These are phyloP conservation scores for Lithophane semibrunnea DNA, from an alignment of 2,888 invertebrate species.

Conservation along the genomic window DNA sequence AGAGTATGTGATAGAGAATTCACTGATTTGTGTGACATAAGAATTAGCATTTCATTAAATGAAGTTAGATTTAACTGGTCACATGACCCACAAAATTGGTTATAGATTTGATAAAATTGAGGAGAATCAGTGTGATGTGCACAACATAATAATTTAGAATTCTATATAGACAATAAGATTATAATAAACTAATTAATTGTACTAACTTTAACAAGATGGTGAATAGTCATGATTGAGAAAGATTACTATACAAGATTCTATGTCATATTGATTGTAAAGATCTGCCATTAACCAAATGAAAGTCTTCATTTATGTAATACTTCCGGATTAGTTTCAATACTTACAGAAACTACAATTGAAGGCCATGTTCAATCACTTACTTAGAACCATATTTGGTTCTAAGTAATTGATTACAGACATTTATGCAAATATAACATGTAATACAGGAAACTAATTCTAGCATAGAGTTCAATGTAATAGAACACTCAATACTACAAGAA, in stretches of 20 bases:
- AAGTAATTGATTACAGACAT: not conserved
- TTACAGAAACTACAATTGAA: constrained; percentile 23
- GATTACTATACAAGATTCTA: not conserved
- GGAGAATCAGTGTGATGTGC: not conserved
- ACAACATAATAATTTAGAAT: not conserved
- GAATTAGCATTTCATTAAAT: constrained; percentile 18
- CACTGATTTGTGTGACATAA: not conserved
- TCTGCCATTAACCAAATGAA: not conserved
- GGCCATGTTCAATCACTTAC: constrained; percentile 9
- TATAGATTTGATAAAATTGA: not conserved
- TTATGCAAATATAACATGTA: not conserved
- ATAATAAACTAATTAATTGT: not conserved
- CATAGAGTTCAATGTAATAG: not conserved
- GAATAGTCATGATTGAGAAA: not conserved
- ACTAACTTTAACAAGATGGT: not conserved
- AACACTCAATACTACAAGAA: not conserved
- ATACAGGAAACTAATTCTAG: not conserved
- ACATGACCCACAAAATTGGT: constrained; percentile 36
- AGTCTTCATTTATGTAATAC: constrained; percentile 31
- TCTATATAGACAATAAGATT: not conserved
- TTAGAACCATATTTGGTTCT: not conserved
- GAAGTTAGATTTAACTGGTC: constrained; percentile 27
- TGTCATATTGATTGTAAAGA: not conserved
- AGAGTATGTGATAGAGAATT: not conserved
- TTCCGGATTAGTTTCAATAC: constrained; percentile 2